Base-by-base conservation (phyloP, 2,113 vertebrate genomes). In the Fulica atra region DNA sequence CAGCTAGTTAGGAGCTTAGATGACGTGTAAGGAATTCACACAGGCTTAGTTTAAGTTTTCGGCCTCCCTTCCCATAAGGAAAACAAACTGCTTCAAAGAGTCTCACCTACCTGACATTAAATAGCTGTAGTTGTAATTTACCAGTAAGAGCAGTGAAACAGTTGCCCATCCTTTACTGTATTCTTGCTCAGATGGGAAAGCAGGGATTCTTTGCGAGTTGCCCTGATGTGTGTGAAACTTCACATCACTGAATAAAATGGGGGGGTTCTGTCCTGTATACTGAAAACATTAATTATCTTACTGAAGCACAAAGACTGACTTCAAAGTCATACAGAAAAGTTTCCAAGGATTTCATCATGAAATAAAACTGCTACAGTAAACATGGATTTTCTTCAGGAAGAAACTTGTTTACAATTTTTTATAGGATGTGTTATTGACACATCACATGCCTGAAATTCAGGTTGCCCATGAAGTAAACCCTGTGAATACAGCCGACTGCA, bases 81-180 rank as follows among this genome's bases (percentile, higher is more conserved):
- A 95, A 97, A 95, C 18, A 87, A 92, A 95, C 92, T 54, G 57
- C 89, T 91, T 91, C 91, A 86, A 51, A 86, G 79, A 82, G 74
- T 73, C 86, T 94, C 77, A 86, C 87, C 84, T 86, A 66, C 48
- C 59, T 88, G 78, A 81, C 88, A 83, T 46, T 86, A 91, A 96
- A 72, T 65, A 93, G 48, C 72, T 51, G 57, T 26, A 85, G 64
- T 3, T 95, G 71, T 74, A 57, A 57, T 91, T 93, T 92, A 90
- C 81, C 71, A 46, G 77, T 11, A 33, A 81, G 59, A 76, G 78
- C 86, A 91, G 78, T 56, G 89, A 94, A 71, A 59, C 86, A 91
- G 86, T 71, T 8, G 2, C 69, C 33, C 69, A 81, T 63, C 79
- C 88, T 88, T 64, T 15, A 7, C 64, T 35, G 38, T 50, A 46